These are phyloP conservation scores for Tinamus guttatus DNA, from an alignment of 2,113 vertebrate species.

Conservation along the genomic window DNA sequence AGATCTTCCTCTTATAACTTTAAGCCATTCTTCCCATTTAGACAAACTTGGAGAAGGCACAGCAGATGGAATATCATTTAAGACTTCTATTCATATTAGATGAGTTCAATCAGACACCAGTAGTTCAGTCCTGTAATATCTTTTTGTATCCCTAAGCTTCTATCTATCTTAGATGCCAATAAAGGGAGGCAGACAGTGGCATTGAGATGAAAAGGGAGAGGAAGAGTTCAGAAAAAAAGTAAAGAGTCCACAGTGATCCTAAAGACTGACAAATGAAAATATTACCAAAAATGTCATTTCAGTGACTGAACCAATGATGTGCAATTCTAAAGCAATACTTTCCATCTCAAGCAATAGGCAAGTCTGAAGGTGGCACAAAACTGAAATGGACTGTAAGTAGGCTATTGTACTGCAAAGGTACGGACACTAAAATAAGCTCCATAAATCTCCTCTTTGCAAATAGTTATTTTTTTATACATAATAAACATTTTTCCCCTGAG, in stretches of 20 bases:
- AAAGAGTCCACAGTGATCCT: not conserved
- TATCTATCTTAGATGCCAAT: not conserved
- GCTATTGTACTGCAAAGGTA: not conserved
- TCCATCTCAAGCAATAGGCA: not conserved
- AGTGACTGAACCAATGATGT: not conserved
- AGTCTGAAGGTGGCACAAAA: not conserved
- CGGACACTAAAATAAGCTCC: not conserved
- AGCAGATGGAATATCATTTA: not conserved
- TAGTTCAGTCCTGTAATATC: not conserved
- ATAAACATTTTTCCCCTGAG: not conserved
- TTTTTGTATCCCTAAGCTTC: not conserved
- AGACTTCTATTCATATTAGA: not conserved
- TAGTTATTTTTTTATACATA: not conserved
- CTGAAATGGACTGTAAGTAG: not conserved
- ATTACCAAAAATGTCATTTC: not conserved
- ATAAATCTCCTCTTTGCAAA: not conserved
- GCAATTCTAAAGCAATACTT: not conserved
- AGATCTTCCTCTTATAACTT: not conserved
- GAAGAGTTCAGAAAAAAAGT: not conserved
- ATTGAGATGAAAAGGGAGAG: not conserved
- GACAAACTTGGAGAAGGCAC: not conserved
- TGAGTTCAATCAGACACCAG: not conserved
- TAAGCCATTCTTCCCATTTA: not conserved
- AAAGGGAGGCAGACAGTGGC: fast-evolving
- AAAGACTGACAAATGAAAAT: not conserved